Evolutionary conservation across 2,797 vertebrate genomes (phyloP).

Genomic region (Peromyscus aztecus): DNA sequence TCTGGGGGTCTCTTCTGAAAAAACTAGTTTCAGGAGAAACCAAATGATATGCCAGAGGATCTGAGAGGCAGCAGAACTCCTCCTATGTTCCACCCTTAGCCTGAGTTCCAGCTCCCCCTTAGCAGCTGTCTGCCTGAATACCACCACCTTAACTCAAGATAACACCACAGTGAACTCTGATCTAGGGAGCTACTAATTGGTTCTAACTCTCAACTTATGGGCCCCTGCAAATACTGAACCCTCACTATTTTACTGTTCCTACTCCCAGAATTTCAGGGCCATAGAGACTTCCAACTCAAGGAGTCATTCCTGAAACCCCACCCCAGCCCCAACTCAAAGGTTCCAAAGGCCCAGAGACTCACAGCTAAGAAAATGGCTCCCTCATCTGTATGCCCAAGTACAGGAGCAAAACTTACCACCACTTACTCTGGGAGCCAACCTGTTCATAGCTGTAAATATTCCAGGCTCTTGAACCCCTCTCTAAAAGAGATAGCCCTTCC

Average conservation of each 20-base stretch:
- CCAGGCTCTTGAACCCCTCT: not conserved
- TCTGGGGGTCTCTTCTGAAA: slow-evolving; percentile 66
- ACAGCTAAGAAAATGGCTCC: slow-evolving; percentile 61
- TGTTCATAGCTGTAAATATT: not conserved
- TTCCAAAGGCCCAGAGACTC: slow-evolving; percentile 54
- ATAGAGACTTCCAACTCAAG: slow-evolving; percentile 57
- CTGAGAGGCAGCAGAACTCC: not conserved
- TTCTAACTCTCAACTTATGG: not conserved
- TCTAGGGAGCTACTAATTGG: slow-evolving; percentile 59
- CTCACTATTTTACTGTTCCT: slow-evolving; percentile 42
- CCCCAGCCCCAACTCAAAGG: not conserved
- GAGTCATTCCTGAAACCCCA: not conserved
- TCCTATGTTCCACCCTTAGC: not conserved
- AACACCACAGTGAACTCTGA: slow-evolving; percentile 74
- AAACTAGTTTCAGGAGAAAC: slow-evolving; percentile 53
- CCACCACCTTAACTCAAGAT: slow-evolving; percentile 64
- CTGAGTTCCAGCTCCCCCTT: slow-evolving; percentile 42
- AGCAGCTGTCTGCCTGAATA: slow-evolving; percentile 32
- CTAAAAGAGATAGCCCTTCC: slow-evolving; percentile 16
- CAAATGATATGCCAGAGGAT: slow-evolving; percentile 52
- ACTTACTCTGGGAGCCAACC: not conserved
- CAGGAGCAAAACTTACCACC: slow-evolving; percentile 18
- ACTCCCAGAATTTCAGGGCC: slow-evolving; percentile 51
- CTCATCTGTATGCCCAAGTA: not conserved
- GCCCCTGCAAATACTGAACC: not conserved